A percentile compares a stretch with the other conserved stretches of the same genome.
phyloP scores from a whole-genome alignment of 1,140 invertebrate species.

The Halyomorpha halys region DNA sequence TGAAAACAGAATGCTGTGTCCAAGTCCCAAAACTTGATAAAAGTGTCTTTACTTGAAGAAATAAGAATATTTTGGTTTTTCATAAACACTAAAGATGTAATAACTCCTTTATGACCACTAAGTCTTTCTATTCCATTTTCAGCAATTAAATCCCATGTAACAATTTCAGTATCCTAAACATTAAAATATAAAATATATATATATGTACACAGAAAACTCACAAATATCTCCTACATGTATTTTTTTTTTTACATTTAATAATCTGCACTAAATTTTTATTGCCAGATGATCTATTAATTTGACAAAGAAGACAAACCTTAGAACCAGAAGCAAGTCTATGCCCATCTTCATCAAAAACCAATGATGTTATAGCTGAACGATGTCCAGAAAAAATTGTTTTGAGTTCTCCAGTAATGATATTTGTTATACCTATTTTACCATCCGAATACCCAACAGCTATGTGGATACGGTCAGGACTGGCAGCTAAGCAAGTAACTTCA shows the following conservation, averaged over 20 bases:
- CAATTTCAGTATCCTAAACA: constrained; percentile 77
- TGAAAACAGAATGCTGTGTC: constrained; percentile 91
- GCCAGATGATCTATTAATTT: too few species aligned
- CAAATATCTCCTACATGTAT: too few species aligned
- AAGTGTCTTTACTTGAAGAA: constrained; percentile 86
- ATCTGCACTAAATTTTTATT: too few species aligned
- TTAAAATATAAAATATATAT: constrained; percentile 26
- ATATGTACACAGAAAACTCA: too few species aligned
- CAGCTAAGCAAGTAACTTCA: constrained; percentile 58
- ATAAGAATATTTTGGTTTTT: constrained; percentile 64
- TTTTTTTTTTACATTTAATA: too few species aligned
- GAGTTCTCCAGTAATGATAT: constrained; percentile 55
- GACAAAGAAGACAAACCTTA: constrained; percentile 46
- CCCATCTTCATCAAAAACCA: constrained; percentile 70
- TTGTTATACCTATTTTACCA: constrained; percentile 77
- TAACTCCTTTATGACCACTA: constrained; percentile 80
- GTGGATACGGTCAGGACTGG: constrained; percentile 58
- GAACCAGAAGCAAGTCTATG: constrained; percentile 75
- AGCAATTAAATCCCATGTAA: constrained; percentile 89
- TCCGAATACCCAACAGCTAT: constrained; percentile 87
- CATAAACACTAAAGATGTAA: constrained; percentile 83
- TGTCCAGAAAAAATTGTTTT: constrained; percentile 79
- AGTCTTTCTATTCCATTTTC: constrained; percentile 81
- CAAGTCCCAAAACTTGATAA: constrained; percentile 96
- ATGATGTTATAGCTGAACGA: constrained; percentile 67